Percentiles rank a stretch among this genome's conserved stretches.
These are phyloP conservation scores for Drosophila fulvimacula DNA, from an alignment of 2,888 invertebrate species.

Conservation along the genomic window DNA sequence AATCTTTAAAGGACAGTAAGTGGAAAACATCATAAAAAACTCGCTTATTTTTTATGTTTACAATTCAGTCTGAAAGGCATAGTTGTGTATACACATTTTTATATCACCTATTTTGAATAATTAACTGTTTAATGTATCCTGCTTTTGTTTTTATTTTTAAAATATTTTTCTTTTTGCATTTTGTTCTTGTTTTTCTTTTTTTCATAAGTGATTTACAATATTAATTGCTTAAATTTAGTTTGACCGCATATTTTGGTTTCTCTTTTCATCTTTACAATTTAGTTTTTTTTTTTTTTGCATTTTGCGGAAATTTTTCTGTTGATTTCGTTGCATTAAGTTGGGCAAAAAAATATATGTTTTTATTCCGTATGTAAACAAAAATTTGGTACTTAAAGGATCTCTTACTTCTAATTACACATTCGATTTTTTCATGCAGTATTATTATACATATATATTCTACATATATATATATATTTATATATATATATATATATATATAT, in stretches of 20 bases:
- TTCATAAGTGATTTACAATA: conserved; percentile 64
- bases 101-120: conserved; percentile 79
- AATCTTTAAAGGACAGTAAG: conserved; percentile 69
- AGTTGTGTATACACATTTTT: conserved; percentile 77
- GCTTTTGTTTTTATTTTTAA: conserved; percentile 51
- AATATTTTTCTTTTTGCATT: conserved; percentile 44
- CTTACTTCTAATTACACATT: conserved; percentile 73
- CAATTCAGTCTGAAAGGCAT: conserved; percentile 81
- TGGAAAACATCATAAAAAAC: conserved; percentile 78
- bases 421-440: conserved; percentile 72
- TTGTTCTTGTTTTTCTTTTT: conserved; percentile 39
- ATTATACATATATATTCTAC: conserved; percentile 59
- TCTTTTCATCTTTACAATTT: conserved; percentile 44
- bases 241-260: conserved; percentile 56
- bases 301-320: conserved; percentile 69
- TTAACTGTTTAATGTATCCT: conserved; percentile 69
- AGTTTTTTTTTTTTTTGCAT: conserved; percentile 51
- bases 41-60: conserved; percentile 76
- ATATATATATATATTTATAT: conserved; percentile 56
- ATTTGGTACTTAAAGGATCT: conserved; percentile 76
- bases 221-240: conserved; percentile 58
- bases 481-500: conserved; percentile 59
- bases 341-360: conserved; percentile 70
- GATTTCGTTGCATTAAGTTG: conserved; percentile 78
- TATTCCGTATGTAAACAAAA: conserved; percentile 69